Base-by-base conservation (phyloP, 1,140 invertebrate genomes). In the Drosophila pachea region DNA sequence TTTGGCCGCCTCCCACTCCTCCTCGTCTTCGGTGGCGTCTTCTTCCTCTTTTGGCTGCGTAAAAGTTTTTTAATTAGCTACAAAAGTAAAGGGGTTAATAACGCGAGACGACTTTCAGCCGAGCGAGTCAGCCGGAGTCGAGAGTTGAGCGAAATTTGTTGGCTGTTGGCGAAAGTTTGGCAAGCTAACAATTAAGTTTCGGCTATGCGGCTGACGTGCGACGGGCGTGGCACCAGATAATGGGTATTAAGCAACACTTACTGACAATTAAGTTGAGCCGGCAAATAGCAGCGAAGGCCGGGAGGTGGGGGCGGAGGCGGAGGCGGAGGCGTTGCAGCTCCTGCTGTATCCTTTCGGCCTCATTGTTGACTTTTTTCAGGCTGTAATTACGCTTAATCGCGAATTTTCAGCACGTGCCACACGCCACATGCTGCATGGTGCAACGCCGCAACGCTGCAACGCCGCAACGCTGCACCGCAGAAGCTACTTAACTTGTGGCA, bases 51-150 rank as follows among this genome's bases (percentile, higher is more conserved):
- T 68, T 53, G 43, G 55, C 49, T 52, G 50, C 16, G 43, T 47
- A 84, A 87, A 87, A 87, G 79, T 87, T 87, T 87, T 87, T 87
- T 87, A 87, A 87, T 87, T 88, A 87, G 79, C 86, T 81, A 77
- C 81, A 86, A 86, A 86, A 86, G 82, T 81, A 83, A 82, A 86
- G 81, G 81, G 81, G 79, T 86, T 76, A 86, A 86, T 86, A 86
- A 69, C 71, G 78, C 78, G 79, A 47, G n/a, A 22, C 50, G 33
- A 56, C 11, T 62, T 22, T 40, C 35, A 63, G 50, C 14, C 9
- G 55, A 66, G n/a, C 47, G 16, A 22, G 31, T 47, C 4, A 40
- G 52, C 38, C 14, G 4, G 49, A 35, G 52, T 50, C 12, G 48
- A 61, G 56, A 45, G 49, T 54, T 64, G 61, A 38, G 4, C 9